These are phyloP conservation scores for Oreochromis spilurus DNA, from an alignment of 2,113 vertebrate species.

Conservation along the genomic window DNA sequence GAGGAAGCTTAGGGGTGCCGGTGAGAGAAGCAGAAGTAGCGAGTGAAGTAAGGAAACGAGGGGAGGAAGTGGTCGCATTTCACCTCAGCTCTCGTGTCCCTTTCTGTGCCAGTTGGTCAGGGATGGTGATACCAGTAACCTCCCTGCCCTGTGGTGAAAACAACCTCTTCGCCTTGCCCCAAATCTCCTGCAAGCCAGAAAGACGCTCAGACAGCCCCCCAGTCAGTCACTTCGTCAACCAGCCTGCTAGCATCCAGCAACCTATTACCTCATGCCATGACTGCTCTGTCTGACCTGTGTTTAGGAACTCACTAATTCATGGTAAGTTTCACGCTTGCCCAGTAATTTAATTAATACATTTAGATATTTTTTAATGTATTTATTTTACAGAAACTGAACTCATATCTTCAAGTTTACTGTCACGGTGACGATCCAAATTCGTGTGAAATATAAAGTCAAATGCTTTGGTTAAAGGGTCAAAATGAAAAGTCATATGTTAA, in stretches of 20 bases:
- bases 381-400: neutral
- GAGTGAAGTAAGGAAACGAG: neutral
- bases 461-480: neutral
- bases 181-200: slow-evolving; percentile 10
- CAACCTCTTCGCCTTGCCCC: slow-evolving; percentile 10
- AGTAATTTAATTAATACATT: neutral
- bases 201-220: slow-evolving; percentile 21
- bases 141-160: slow-evolving; percentile 43
- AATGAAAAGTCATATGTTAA: neutral
- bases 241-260: slow-evolving; percentile 52
- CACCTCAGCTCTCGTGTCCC: slow-evolving; percentile 21
- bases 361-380: neutral
- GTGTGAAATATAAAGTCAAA: neutral
- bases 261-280: slow-evolving; percentile 72
- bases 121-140: slow-evolving; percentile 69
- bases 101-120: slow-evolving; percentile 48
- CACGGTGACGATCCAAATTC: neutral
- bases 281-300: slow-evolving; percentile 61
- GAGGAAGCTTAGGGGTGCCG: slow-evolving; percentile 39
- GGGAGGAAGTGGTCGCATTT: slow-evolving; percentile 12
- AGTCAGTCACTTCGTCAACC: slow-evolving; percentile 23
- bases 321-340: slow-evolving; percentile 56
- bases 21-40: neutral
- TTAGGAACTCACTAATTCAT: slow-evolving; percentile 72
- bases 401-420: neutral